Evolutionary conservation across 2,888 invertebrate genomes (phyloP), one percentile per base, ranked within the genome.

Genomic region (Willowsia nigromaculata): DNA sequence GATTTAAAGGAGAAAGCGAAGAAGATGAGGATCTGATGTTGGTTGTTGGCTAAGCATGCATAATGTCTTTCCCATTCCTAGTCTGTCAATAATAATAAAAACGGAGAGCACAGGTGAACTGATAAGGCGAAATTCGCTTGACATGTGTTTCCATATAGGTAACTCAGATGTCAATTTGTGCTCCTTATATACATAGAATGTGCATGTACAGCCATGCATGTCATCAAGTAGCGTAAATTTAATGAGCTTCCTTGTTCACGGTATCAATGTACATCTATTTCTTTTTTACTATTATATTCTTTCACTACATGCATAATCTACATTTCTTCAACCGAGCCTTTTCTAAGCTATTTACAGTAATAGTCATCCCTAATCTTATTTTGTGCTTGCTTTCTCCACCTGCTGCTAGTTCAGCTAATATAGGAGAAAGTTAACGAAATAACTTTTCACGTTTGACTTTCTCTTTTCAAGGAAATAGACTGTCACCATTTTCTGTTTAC

Each of bases 161-260:
- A 50, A 50, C n/a, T 50, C 0, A 1, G 15, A 50, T n/a, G 30
- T n/a, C 11, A 11, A 7, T 25, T 59, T 13, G 59, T 25, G 27
- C 25, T 11, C 7, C 7, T n/a, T 56, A 56, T 18, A 18, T 3
- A 27, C 6, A 59, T 18, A 37, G 25, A 30, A 25, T 62, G 15
- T 33, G 37, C 37, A 33, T 7, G 25, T 22, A 22, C 6, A 2
- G 6, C 4, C 6, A 22, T 56, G 56, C n/a, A 18, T 5, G 18
- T 18, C 27, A 11, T 50, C 50, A 30, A 43, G 40, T 27, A 50
- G 50, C 50, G 76, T 76, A 76, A 50, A 76, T 76, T 76, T 76
- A 76, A 76, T 76, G 76, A 76, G 50, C 76, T 76, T 76, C 53
- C 50, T 9, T 47, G 27, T n/a, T n/a, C n/a, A n/a, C n/a, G n/a